These are phyloP conservation scores for Anas bernieri DNA, from an alignment of 2,797 vertebrate genomes.

Conservation along the genomic window DNA sequence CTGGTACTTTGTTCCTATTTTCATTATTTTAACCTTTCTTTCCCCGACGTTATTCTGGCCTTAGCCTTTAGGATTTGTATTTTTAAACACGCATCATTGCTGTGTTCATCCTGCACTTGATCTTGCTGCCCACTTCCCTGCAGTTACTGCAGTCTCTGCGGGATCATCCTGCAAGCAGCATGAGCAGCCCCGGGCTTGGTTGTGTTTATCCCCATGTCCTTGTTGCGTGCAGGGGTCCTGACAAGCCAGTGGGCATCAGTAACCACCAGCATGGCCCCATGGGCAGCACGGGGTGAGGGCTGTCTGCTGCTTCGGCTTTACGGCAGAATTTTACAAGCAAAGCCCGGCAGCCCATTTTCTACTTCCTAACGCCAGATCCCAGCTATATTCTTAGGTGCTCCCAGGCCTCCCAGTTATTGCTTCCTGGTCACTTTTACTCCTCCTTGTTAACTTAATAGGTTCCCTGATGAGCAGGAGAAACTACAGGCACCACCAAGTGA, in stretches of 20 bases:
- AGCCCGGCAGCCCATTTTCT: not conserved
- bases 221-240: not conserved
- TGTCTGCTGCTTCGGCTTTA: not conserved
- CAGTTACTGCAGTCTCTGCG: not conserved
- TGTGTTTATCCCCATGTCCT: not conserved
- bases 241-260: not conserved
- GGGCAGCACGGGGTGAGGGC: not conserved
- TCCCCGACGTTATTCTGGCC: not conserved
- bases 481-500: not conserved
- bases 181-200: not conserved
- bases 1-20: not conserved
- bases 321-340: slow-evolving; percentile 36
- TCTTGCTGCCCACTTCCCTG: not conserved
- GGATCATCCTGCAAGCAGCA: not conserved
- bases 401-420: slow-evolving; percentile 47
- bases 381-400: slow-evolving; percentile 1
- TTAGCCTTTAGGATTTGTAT: not conserved
- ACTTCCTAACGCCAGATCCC: slow-evolving; percentile 8
- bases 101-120: not conserved
- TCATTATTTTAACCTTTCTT: not conserved
- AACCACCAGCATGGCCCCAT: not conserved
- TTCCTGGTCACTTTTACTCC: slow-evolving; percentile 40
- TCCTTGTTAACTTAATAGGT: slow-evolving; percentile 51
- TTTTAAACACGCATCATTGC: not conserved
- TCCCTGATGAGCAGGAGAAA: slow-evolving; percentile 19